Evolutionary conservation across 2,797 vertebrate genomes (phyloP).

Genomic region (Thalassophryne amazonica): DNA sequence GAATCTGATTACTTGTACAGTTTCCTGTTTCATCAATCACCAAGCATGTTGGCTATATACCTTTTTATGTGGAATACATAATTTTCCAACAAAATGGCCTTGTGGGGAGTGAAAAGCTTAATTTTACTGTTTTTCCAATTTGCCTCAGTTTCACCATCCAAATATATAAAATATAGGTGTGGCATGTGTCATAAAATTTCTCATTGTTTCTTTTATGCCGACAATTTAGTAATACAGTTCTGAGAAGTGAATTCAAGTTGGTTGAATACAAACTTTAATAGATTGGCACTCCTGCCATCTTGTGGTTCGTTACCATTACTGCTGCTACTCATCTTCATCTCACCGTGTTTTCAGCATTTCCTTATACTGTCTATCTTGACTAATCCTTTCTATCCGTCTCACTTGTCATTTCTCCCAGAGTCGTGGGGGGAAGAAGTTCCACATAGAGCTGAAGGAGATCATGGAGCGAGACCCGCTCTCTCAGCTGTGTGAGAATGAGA

Average conservation of each 20-base stretch:
- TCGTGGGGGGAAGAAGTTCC: slow-evolving; percentile 96
- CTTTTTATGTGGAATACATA: slow-evolving; percentile 45
- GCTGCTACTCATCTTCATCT: not conserved
- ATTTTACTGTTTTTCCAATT: too few relatives aligned
- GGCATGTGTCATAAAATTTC: too few relatives aligned
- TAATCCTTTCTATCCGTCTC: not conserved
- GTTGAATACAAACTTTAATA: not conserved
- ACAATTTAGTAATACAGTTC: not conserved
- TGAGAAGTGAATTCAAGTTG: not conserved
- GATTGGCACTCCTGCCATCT: slow-evolving; percentile 57
- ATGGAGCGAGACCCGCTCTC: slow-evolving; percentile 96
- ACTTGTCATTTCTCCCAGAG: slow-evolving; percentile 71
- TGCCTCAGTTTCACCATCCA: too few relatives aligned
- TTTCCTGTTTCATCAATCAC: slow-evolving; percentile 33
- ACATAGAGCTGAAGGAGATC: slow-evolving; percentile 96
- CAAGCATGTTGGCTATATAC: slow-evolving; percentile 49
- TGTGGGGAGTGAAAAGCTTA: too few relatives aligned
- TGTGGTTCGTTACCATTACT: slow-evolving; percentile 32
- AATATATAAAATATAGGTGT: too few relatives aligned
- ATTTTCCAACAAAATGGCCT: too few relatives aligned
- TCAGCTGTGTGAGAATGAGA: slow-evolving; percentile 98
- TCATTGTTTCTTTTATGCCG: too few relatives aligned
- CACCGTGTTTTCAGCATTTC: not conserved
- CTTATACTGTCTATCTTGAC: not conserved
- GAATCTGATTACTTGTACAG: slow-evolving; percentile 43